Evolutionary conservation across 1,140 invertebrate species (phyloP).

Genomic region (Macrostomum lignano): DNA sequence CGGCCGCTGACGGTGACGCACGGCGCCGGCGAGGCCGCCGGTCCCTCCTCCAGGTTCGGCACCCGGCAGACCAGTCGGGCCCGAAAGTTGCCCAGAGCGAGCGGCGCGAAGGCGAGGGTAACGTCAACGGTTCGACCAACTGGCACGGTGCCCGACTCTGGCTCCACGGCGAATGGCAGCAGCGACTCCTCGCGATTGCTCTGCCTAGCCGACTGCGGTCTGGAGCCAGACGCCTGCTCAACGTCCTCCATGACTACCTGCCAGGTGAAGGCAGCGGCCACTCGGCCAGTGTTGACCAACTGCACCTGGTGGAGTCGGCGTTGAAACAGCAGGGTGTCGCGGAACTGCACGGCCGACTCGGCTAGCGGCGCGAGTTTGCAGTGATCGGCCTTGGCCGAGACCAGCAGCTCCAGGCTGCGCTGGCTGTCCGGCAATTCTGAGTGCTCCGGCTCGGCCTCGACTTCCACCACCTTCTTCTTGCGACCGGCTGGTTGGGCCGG

Average conservation of each 20-base stretch:
- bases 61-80: slow-evolving; percentile 8
- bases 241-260: no score
- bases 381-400: slow-evolving; percentile 18
- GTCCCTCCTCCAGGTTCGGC: slow-evolving; percentile 13
- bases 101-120: no score
- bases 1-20: slow-evolving; percentile 17
- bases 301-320: slow-evolving; percentile 17
- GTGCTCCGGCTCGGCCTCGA: slow-evolving; percentile 18
- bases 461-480: slow-evolving; percentile 14
- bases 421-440: slow-evolving; percentile 15
- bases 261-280: background rate
- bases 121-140: no score
- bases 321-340: slow-evolving; percentile 26
- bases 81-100: background rate
- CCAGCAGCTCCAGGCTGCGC: slow-evolving; percentile 16
- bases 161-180: no score
- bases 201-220: no score
- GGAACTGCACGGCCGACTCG: slow-evolving; percentile 15
- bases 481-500: background rate
- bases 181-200: no score
- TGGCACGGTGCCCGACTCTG: no score
- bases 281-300: background rate
- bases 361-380: slow-evolving; percentile 21
- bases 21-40: slow-evolving; percentile 11
- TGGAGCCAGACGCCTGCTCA: no score